phyloP scores from a whole-genome alignment of 35 echinoderm and acorn worm genomes.

The Heliocidaris tuberculata region DNA sequence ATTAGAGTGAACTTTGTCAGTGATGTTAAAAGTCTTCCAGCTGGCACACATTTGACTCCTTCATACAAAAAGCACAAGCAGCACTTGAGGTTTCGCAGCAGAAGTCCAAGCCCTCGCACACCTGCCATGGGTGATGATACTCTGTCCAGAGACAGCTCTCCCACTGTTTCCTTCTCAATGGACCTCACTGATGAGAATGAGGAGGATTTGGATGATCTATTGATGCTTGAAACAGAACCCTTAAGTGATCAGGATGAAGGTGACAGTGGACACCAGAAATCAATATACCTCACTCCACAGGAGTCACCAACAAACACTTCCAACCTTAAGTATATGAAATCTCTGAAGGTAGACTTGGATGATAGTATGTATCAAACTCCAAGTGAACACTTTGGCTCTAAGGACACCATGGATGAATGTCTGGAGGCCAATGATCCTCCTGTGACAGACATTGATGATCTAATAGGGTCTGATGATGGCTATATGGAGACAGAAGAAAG shows the following conservation, averaged over 20 bases:
- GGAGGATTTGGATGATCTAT: slow-evolving; percentile 70
- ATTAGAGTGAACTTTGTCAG: not conserved
- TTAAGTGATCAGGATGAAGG: slow-evolving; percentile 70
- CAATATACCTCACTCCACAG: slow-evolving; percentile 34
- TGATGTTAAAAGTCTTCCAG: slow-evolving; percentile 31
- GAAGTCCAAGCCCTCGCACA: slow-evolving; percentile 37
- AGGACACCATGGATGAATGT: slow-evolving; percentile 32
- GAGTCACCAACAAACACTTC: slow-evolving; percentile 29
- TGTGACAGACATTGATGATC: slow-evolving; percentile 77
- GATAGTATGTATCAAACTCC: slow-evolving; percentile 52
- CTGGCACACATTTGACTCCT: not conserved
- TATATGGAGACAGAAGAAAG: slow-evolving; percentile 47
- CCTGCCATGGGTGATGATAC: slow-evolving; percentile 52
- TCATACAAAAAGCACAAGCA: slow-evolving; percentile 26
- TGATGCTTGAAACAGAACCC: slow-evolving; percentile 80
- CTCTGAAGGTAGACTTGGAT: slow-evolving; percentile 34
- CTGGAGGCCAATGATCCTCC: slow-evolving; percentile 55
- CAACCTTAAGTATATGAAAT: slow-evolving; percentile 44
- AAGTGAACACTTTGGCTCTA: slow-evolving; percentile 35
- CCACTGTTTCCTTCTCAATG: not conserved
- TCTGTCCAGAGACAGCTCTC: slow-evolving; percentile 41
- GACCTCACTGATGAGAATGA: slow-evolving; percentile 49
- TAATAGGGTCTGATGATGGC: slow-evolving; percentile 52
- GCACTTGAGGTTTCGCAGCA: slow-evolving; percentile 22
- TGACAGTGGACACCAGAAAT: slow-evolving; percentile 38